phyloP scores from a whole-genome alignment of 2,113 vertebrate genomes.

The Vimba vimba region DNA sequence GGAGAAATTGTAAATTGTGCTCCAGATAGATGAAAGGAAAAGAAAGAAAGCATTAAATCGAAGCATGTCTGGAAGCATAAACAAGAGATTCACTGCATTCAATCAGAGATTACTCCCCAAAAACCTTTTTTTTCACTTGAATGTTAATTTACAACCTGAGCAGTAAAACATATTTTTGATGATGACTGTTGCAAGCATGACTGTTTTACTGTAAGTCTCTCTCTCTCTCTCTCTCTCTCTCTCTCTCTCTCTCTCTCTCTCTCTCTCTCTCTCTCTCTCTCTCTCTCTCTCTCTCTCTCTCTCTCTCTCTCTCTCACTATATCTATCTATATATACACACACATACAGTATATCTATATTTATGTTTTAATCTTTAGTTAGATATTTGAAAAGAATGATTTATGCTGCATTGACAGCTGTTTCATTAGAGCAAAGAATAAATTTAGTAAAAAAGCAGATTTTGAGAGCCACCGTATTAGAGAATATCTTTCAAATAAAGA shows the following conservation, averaged over 20 bases:
- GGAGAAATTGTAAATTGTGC: background rate
- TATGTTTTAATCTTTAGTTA: background rate
- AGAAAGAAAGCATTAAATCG: constrained; percentile 1
- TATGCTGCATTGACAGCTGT: background rate
- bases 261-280: too few relatives aligned
- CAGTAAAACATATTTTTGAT: background rate
- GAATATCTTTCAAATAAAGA: background rate
- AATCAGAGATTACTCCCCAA: background rate
- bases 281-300: too few relatives aligned
- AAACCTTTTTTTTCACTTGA: background rate
- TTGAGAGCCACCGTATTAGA: background rate
- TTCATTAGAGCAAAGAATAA: background rate
- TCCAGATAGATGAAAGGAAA: background rate
- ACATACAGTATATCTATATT: too few relatives aligned
- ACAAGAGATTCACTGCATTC: background rate
- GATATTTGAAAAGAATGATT: background rate
- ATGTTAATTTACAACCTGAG: background rate
- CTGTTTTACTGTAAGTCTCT: background rate
- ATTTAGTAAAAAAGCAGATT: background rate
- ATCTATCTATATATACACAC: too few relatives aligned
- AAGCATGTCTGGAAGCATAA: background rate
- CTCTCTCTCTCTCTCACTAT: too few relatives aligned
- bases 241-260: too few relatives aligned
- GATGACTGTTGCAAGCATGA: background rate
- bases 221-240: too few relatives aligned